Evolutionary conservation across 92 coral and sea anemone species (phyloP).

Genomic region (Parazoanthus atlanticus): DNA sequence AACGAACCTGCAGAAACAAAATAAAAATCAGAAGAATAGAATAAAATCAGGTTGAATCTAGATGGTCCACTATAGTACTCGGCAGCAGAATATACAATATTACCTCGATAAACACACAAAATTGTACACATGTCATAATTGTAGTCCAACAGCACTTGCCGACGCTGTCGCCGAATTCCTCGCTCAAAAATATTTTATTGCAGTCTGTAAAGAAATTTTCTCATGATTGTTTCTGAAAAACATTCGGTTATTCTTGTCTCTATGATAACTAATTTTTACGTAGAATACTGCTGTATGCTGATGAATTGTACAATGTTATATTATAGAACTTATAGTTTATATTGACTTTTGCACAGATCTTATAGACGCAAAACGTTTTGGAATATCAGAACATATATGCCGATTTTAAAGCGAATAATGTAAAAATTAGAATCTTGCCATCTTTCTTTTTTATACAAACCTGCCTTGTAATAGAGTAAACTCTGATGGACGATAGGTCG

Average conservation of each 20-base stretch:
- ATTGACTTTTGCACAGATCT: not conserved
- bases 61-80: not conserved
- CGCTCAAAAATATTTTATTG: too few relatives aligned
- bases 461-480: slow-evolving; percentile 14
- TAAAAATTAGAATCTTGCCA: slow-evolving; percentile 2
- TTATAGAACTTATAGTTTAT: too few relatives aligned
- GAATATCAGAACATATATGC: not conserved
- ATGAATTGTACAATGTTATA: not conserved
- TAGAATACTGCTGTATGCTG: not conserved
- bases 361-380: not conserved
- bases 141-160: not conserved
- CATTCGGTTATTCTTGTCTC: not conserved
- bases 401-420: not conserved
- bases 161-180: not conserved
- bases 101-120: not conserved
- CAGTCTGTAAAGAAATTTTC: too few relatives aligned
- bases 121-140: not conserved
- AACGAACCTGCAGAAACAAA: not conserved
- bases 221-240: not conserved
- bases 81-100: not conserved
- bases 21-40: not conserved
- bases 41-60: not conserved
- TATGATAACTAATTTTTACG: not conserved
- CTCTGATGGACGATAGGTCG: not conserved
- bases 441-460: slow-evolving; percentile 14